Conservation (phyloP, 2,888 invertebrate genomes). For the Drosophila limbata region DNA sequence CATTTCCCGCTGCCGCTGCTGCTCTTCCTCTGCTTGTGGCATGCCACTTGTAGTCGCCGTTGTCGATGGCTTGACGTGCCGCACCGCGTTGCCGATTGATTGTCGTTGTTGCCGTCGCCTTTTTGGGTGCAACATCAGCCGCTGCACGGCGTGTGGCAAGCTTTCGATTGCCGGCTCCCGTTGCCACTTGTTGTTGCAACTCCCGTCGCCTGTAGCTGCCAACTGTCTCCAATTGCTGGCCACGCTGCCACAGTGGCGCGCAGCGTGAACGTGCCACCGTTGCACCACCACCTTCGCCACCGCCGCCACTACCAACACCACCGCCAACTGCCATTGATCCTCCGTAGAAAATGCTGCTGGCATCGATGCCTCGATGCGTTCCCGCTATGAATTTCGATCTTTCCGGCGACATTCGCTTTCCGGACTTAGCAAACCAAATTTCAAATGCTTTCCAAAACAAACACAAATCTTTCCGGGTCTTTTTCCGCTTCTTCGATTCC, state of each 20-base stretch:
- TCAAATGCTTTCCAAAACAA: background rate
- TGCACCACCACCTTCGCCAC: background rate
- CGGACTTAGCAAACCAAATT: background rate
- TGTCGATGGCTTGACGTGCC: background rate
- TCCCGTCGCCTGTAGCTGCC: background rate
- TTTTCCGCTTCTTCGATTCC: background rate
- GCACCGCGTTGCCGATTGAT: background rate
- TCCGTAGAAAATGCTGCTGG: constrained; percentile 6
- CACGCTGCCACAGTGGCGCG: constrained; percentile 5
- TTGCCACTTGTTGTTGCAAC: background rate
- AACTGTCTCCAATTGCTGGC: background rate
- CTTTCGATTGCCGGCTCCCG: background rate
- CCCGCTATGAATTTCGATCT: constrained; percentile 49
- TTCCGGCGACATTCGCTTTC: constrained; percentile 56
- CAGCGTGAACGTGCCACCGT: constrained; percentile 1
- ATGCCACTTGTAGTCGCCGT: constrained; percentile 8
- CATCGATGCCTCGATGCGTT: constrained; percentile 9
- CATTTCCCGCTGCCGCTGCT: background rate
- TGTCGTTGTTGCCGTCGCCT: background rate
- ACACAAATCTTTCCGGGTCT: background rate
- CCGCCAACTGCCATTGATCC: constrained; percentile 10
- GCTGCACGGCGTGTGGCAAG: background rate
- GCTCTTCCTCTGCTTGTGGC: background rate
- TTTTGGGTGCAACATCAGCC: constrained; percentile 2
- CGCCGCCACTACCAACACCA: constrained; percentile 39